Percentiles rank a stretch among this genome's conserved stretches.
Evolutionary conservation across 1,140 invertebrate species (phyloP).

Genomic region (Drosophila mojavensis): DNA sequence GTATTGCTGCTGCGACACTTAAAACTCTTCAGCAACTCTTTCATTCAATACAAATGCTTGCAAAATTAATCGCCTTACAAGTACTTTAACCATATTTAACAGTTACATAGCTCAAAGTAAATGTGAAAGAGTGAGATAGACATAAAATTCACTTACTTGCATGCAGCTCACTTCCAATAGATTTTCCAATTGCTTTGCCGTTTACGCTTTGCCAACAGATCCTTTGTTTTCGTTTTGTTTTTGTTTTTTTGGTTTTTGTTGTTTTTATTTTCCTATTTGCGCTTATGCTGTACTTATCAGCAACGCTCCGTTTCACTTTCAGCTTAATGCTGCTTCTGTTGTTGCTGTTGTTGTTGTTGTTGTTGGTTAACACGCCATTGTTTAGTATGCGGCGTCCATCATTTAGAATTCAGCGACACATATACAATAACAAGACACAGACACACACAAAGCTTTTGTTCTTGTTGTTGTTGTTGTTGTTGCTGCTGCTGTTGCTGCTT

Average conservation of each 20-base stretch:
- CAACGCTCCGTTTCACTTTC: constrained; percentile 24
- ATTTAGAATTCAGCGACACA: constrained; percentile 38
- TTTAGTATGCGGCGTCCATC: constrained; percentile 49
- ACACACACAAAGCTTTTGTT: not conserved
- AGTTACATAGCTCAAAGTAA: not conserved
- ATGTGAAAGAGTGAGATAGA: not conserved
- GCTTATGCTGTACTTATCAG: constrained; percentile 13
- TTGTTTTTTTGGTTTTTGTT: constrained; percentile 15
- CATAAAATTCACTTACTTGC: constrained; percentile 1
- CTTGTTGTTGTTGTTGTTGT: constrained; percentile 25
- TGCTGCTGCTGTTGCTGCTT: constrained; percentile 35
- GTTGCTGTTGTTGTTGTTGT: constrained; percentile 19
- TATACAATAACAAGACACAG: constrained; percentile 21
- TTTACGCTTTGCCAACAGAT: constrained; percentile 16
- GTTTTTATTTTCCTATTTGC: constrained; percentile 15
- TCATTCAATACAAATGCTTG: not conserved
- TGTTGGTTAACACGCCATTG: constrained; percentile 45
- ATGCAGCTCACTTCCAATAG: constrained; percentile 3
- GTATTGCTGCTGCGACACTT: no score
- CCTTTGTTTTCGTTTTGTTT: constrained; percentile 5
- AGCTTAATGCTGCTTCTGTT: constrained; percentile 17
- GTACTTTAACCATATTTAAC: not conserved
- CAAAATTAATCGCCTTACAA: not conserved
- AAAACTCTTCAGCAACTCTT: not conserved
- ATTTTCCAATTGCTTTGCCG: constrained; percentile 14